A percentile compares a stretch with the other conserved stretches of the same genome.
These are phyloP conservation scores for Dipodomys stephensi DNA, from an alignment of 2,113 vertebrate species.

Conservation along the genomic window DNA sequence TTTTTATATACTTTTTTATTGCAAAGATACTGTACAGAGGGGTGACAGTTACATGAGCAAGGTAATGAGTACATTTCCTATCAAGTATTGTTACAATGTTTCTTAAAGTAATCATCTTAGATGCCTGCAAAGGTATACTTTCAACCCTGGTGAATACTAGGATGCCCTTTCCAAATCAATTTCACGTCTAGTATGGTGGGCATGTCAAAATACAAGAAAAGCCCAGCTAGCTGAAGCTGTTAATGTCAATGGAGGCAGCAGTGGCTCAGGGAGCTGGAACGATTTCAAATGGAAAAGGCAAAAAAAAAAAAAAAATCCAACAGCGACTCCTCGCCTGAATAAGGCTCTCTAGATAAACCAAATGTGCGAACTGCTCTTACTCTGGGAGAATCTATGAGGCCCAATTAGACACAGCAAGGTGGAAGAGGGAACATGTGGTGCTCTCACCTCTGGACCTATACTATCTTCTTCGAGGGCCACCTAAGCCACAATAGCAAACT, in stretches of 20 bases:
- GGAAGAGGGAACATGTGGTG: too few species aligned
- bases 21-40: too few species aligned
- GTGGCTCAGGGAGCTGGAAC: neutral
- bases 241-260: neutral
- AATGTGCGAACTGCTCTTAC: neutral
- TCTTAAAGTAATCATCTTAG: neutral
- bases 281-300: neutral
- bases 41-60: too few species aligned
- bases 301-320: neutral
- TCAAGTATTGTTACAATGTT: neutral
- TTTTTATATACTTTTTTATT: neutral
- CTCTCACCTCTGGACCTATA: neutral
- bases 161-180: neutral
- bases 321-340: neutral
- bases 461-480: neutral
- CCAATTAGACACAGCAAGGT: fast-evolving
- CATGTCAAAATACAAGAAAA: constrained; percentile 5
- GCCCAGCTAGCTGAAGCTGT: neutral
- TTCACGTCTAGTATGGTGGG: neutral
- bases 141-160: neutral
- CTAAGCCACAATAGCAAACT: neutral
- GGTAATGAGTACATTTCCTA: too few species aligned
- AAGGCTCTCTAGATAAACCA: neutral
- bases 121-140: neutral
- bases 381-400: neutral